A percentile compares a stretch with the other conserved stretches of the same genome.
phyloP scores from a whole-genome alignment of 1,140 invertebrate species.

The Latrodectus geometricus region DNA sequence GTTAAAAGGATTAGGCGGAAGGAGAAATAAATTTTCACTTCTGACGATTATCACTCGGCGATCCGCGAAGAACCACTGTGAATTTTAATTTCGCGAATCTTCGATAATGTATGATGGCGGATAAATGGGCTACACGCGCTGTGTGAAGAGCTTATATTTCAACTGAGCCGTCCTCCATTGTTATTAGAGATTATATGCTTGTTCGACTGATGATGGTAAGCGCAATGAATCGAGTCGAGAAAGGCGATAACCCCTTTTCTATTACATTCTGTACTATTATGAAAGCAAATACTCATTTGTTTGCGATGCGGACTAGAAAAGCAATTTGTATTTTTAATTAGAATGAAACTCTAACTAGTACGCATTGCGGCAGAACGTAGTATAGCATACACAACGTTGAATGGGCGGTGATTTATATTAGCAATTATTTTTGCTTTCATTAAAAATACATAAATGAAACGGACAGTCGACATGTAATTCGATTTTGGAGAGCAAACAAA shows the following conservation, averaged over 20 bases:
- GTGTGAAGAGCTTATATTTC: conserved; percentile 20
- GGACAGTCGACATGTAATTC: neutral
- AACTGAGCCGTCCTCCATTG: neutral
- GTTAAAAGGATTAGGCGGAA: conserved; percentile 36
- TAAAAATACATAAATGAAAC: conserved; percentile 2
- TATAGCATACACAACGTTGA: neutral
- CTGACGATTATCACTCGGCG: conserved; percentile 36
- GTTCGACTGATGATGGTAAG: conserved; percentile 2
- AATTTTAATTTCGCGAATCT: conserved; percentile 34
- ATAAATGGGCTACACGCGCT: neutral
- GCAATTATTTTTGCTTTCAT: conserved; percentile 8
- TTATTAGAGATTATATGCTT: conserved; percentile 25
- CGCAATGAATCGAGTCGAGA: conserved; percentile 1
- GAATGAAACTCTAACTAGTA: neutral
- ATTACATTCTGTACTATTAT: neutral
- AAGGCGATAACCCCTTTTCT: conserved; percentile 1
- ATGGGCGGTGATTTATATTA: neutral
- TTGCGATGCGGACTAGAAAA: neutral
- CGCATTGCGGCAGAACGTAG: neutral
- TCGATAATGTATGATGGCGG: conserved; percentile 24
- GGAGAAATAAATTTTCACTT: conserved; percentile 39
- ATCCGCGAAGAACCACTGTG: neutral
- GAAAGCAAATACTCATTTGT: neutral
- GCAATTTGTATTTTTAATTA: conserved; percentile 36
- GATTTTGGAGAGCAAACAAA: neutral